These are phyloP conservation scores for Philopotamus ludificatus DNA, from an alignment of 1,140 invertebrate species.

Conservation along the genomic window DNA sequence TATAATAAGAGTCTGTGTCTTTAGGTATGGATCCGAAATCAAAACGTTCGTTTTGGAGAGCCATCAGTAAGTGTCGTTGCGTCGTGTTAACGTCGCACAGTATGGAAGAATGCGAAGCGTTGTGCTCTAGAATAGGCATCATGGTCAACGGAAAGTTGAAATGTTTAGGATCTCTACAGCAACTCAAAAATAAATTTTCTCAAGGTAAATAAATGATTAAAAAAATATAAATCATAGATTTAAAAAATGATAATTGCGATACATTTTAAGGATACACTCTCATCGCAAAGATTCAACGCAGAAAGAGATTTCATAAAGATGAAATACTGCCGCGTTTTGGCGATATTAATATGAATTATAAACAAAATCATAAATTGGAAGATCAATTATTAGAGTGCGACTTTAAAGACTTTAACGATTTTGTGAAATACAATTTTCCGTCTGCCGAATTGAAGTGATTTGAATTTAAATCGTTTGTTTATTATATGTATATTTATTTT, in stretches of 20 bases:
- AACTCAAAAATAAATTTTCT: constrained; percentile 68
- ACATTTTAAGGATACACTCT: constrained; percentile 44
- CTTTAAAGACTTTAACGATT: constrained; percentile 45
- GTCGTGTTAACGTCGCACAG: constrained; percentile 79
- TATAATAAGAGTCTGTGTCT: constrained; percentile 26
- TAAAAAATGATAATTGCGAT: neutral
- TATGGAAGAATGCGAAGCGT: constrained; percentile 85
- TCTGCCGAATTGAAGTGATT: constrained; percentile 49
- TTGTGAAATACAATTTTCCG: constrained; percentile 51
- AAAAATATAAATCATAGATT: neutral
- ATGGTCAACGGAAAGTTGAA: constrained; percentile 84
- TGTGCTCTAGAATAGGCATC: constrained; percentile 81
- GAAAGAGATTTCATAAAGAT: no score
- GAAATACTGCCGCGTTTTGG: no score
- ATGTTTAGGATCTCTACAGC: constrained; percentile 69
- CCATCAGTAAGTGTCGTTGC: constrained; percentile 66
- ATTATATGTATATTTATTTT: no score
- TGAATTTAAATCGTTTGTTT: neutral
- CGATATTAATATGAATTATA: no score
- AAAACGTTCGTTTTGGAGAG: constrained; percentile 75
- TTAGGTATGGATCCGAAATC: constrained; percentile 82
- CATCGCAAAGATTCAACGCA: constrained; percentile 44
- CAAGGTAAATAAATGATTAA: constrained; percentile 48
- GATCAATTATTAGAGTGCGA: constrained; percentile 21
- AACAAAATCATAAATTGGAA: neutral